A percentile compares a stretch with the other conserved stretches of the same genome.
Evolutionary conservation across 2,888 invertebrate species (phyloP).

Genomic region (Exocentrus adspersus): DNA sequence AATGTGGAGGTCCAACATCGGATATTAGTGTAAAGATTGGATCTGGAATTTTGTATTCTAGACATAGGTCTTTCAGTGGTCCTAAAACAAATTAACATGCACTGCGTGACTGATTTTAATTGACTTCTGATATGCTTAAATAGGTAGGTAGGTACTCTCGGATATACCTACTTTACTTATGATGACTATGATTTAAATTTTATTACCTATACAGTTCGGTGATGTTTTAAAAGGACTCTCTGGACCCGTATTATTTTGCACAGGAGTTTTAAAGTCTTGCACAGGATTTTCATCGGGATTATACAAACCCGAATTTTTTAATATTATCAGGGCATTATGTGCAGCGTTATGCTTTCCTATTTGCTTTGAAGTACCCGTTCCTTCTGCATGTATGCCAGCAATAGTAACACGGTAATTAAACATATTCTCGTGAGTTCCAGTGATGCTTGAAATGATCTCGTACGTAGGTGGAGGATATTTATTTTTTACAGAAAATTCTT

Average conservation of each 20-base stretch:
- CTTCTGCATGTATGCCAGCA: constrained; percentile 56
- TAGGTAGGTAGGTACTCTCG: too few species aligned
- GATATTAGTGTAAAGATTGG: constrained; percentile 68
- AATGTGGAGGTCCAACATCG: constrained; percentile 75
- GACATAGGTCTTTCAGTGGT: constrained; percentile 63
- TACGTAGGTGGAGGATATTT: constrained; percentile 67
- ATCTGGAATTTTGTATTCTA: constrained; percentile 63
- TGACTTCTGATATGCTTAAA: too few species aligned
- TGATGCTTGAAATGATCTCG: constrained; percentile 52
- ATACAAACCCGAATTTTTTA: constrained; percentile 59
- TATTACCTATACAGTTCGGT: constrained; percentile 44
- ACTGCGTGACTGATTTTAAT: too few species aligned
- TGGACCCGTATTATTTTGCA: constrained; percentile 30
- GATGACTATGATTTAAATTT: too few species aligned
- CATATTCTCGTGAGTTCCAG: constrained; percentile 63
- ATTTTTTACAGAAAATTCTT: constrained; percentile 72
- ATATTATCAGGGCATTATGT: constrained; percentile 62
- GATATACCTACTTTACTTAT: too few species aligned
- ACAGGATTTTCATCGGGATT: constrained; percentile 53
- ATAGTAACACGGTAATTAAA: constrained; percentile 63
- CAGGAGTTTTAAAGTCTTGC: constrained; percentile 48
- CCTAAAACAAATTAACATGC: constrained; percentile 43
- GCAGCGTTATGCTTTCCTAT: constrained; percentile 73
- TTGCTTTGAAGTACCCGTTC: constrained; percentile 65
- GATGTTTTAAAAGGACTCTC: constrained; percentile 31